Evolutionary conservation across 1,140 invertebrate species (phyloP).

Genomic region (Achatina immaculata): DNA sequence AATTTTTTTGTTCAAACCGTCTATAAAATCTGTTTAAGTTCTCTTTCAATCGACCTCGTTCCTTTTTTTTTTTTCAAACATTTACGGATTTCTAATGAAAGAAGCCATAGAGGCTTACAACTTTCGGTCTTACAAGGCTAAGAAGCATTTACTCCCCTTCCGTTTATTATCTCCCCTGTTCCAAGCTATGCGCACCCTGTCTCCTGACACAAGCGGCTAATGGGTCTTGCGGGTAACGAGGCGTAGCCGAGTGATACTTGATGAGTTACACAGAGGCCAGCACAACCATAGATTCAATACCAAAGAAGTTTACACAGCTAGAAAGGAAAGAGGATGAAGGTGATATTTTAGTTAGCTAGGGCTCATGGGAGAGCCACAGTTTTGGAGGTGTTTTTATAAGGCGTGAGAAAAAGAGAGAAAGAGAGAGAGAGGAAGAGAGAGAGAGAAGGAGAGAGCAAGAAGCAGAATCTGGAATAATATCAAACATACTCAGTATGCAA

Average conservation of each 20-base stretch:
- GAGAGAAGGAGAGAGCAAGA: too few relatives aligned
- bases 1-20: too few relatives aligned
- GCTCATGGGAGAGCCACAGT: background rate
- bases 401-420: too few relatives aligned
- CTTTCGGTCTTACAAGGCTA: background rate
- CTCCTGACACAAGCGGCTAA: background rate
- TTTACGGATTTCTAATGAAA: too few relatives aligned
- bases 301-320: background rate
- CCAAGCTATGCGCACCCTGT: background rate
- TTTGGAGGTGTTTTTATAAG: background rate
- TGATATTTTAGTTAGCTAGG: background rate
- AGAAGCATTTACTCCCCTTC: background rate
- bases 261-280: background rate
- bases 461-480: too few relatives aligned
- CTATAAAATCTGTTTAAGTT: too few relatives aligned
- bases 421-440: too few relatives aligned
- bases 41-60: too few relatives aligned
- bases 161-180: background rate
- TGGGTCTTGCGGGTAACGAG: background rate
- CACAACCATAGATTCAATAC: background rate
- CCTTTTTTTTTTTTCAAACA: too few relatives aligned
- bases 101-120: too few relatives aligned
- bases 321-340: background rate
- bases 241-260: background rate
- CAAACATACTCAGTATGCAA: too few relatives aligned